Conservation (phyloP, 2,113 vertebrate genomes). For the Perccottus glenii region DNA sequence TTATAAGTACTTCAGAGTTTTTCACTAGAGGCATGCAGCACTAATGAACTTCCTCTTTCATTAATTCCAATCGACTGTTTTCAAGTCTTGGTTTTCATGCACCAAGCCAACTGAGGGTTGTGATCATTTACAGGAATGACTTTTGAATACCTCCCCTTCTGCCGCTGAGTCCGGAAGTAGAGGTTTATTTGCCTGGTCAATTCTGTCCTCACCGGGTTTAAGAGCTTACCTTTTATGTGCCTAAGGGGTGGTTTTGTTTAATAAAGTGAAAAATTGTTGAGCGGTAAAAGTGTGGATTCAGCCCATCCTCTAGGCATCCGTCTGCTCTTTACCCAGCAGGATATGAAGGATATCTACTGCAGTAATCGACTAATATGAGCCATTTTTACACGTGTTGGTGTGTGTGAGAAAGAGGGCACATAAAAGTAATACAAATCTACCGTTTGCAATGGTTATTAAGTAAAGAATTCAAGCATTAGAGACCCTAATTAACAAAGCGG, state of each 20-base stretch:
- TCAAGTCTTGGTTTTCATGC: slow-evolving; percentile 3
- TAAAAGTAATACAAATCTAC: slow-evolving; percentile 30
- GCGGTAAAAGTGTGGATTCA: slow-evolving; percentile 44
- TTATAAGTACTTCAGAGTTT: slow-evolving; percentile 26
- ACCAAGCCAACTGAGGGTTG: slow-evolving; percentile 4
- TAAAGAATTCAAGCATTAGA: slow-evolving; percentile 32
- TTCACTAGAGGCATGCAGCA: slow-evolving; percentile 14
- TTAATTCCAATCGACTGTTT: slow-evolving; percentile 30
- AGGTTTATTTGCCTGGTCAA: slow-evolving; percentile 20
- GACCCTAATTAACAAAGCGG: slow-evolving; percentile 6
- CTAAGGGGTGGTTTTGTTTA: slow-evolving; percentile 50
- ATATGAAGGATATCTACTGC: slow-evolving; percentile 63
- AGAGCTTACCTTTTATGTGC: slow-evolving; percentile 20
- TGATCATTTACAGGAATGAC: slow-evolving; percentile 3
- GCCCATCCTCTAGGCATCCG: slow-evolving; percentile 34
- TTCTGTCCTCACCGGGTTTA: slow-evolving; percentile 10
- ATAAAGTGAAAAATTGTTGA: slow-evolving; percentile 39
- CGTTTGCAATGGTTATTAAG: slow-evolving; percentile 36
- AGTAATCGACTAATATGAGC: slow-evolving; percentile 47
- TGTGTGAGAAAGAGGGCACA: slow-evolving; percentile 20
- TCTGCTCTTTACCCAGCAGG: slow-evolving; percentile 43
- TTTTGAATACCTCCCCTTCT: slow-evolving; percentile 1
- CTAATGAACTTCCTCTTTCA: slow-evolving; percentile 40
- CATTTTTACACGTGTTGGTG: slow-evolving; percentile 25
- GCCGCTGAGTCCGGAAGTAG: background rate